Evolutionary conservation across 2,888 invertebrate genomes (phyloP).

Genomic region (Lottia scabra): DNA sequence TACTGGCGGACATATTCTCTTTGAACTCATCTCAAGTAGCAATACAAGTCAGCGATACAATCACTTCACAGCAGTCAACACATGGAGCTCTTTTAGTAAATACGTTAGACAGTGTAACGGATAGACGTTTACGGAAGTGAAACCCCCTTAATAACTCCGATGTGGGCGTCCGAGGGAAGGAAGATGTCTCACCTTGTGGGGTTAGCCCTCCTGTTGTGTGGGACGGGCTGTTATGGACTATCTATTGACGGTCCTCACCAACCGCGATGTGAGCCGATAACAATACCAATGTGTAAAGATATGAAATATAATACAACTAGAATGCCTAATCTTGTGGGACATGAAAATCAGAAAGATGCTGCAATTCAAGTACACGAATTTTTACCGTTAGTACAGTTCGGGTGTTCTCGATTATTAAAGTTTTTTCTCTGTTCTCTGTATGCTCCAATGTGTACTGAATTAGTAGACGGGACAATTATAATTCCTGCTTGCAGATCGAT

Average conservation of each 20-base stretch:
- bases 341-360: slow-evolving; percentile 84
- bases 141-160: not conserved
- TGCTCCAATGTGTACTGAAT: slow-evolving; percentile 90
- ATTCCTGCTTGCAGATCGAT: slow-evolving; percentile 88
- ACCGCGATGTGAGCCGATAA: slow-evolving; percentile 79
- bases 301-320: slow-evolving; percentile 87
- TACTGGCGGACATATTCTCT: not conserved
- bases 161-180: not conserved
- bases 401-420: slow-evolving; percentile 84
- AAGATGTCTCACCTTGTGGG: not conserved
- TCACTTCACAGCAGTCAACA: slow-evolving; percentile 1
- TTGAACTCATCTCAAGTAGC: slow-evolving; percentile 1
- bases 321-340: slow-evolving; percentile 88
- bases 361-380: slow-evolving; percentile 81
- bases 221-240: not conserved
- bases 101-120: not conserved
- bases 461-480: slow-evolving; percentile 79
- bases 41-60: slow-evolving; percentile 4
- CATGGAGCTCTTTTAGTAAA: not conserved
- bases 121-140: not conserved
- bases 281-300: slow-evolving; percentile 83
- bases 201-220: not conserved
- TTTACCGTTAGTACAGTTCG: slow-evolving; percentile 80
- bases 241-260: slow-evolving; percentile 1
- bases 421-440: slow-evolving; percentile 92